Percentiles rank a stretch among this genome's conserved stretches.
Conservation (phyloP, 2,797 vertebrate species). For the Acipenser oxyrinchus region DNA sequence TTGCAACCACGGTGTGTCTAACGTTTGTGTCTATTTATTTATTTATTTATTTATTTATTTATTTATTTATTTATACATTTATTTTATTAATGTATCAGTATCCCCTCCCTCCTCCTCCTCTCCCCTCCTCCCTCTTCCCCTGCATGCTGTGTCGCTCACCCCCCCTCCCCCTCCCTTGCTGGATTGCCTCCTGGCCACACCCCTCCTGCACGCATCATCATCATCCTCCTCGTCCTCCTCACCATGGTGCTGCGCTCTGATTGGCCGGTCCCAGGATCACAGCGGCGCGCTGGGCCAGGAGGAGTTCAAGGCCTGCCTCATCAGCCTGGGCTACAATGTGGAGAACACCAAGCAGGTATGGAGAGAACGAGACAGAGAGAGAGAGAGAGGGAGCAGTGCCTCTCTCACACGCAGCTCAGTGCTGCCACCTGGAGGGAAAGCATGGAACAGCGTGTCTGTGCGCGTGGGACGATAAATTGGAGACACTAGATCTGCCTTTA, state of each 20-base stretch:
- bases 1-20: no score
- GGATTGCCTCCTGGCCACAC: constrained; percentile 10
- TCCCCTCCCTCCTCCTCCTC: constrained; percentile 13
- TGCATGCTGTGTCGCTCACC: constrained; percentile 30
- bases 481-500: constrained; percentile 1
- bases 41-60: no score
- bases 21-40: no score
- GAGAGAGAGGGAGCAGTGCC: background rate
- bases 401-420: background rate
- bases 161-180: constrained; percentile 11
- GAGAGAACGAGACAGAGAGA: background rate
- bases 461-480: no score
- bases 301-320: constrained; percentile 96
- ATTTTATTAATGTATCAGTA: background rate
- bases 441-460: no score
- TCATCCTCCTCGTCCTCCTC: no score
- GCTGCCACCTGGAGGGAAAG: no score
- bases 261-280: constrained; percentile 68
- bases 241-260: no score
- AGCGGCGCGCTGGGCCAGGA: constrained; percentile 79
- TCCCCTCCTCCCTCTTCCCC: constrained; percentile 12
- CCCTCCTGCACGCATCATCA: no score
- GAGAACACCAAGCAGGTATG: constrained; percentile 84
- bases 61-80: no score
- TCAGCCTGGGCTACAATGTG: constrained; percentile 95